phyloP scores from a whole-genome alignment of 2,113 vertebrate genomes.

The Lipotes vexillifer region DNA sequence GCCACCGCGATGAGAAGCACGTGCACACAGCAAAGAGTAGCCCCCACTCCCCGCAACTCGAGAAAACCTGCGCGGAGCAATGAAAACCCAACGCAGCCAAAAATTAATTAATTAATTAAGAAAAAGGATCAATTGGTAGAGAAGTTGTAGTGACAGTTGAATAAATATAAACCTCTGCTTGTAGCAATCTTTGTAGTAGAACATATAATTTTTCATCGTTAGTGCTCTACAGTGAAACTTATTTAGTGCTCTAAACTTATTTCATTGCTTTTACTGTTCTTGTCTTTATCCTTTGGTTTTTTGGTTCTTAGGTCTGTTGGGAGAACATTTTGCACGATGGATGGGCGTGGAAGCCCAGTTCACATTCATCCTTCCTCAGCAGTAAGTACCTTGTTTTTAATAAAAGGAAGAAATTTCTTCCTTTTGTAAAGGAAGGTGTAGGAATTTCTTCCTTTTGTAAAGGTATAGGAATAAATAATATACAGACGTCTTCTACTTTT shows the following conservation, averaged over 20 bases:
- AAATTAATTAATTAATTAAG: no score
- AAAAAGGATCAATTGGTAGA: not conserved
- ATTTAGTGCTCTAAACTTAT: not conserved
- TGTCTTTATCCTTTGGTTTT: conserved; percentile 33
- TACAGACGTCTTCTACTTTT: conserved; percentile 13
- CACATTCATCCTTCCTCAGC: conserved; percentile 97
- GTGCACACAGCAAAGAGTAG: no score
- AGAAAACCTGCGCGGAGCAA: no score
- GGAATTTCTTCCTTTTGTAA: not conserved
- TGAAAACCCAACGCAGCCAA: no score
- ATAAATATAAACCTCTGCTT: not conserved
- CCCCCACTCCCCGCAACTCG: no score
- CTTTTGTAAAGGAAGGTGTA: not conserved
- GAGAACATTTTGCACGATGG: conserved; percentile 97
- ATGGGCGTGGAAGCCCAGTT: conserved; percentile 94
- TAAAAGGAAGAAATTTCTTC: not conserved
- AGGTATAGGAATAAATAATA: conserved; percentile 2
- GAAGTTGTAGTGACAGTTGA: not conserved
- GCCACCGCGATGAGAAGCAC: no score
- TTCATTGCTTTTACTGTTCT: conserved; percentile 13
- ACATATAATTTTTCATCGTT: not conserved
- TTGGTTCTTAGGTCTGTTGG: conserved; percentile 86
- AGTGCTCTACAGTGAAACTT: not conserved
- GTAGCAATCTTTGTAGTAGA: not conserved
- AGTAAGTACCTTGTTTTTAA: conserved; percentile 80